Base-by-base conservation (phyloP, 2,888 invertebrate species). In the Conomelus anceps region DNA sequence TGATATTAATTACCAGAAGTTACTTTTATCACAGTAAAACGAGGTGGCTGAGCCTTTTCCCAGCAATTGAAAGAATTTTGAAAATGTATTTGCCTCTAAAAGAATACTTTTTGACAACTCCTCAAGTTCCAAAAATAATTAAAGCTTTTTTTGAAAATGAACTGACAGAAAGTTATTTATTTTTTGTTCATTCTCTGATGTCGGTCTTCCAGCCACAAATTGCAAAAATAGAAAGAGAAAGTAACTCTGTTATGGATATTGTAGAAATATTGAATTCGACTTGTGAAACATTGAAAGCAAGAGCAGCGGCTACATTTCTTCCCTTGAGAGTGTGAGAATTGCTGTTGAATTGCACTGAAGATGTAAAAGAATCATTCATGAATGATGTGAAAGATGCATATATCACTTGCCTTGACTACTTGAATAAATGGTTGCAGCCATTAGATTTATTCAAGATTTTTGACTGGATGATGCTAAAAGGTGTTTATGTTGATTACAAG, bases 1-100 rank as follows among this genome's bases (percentile, higher is more conserved):
- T 89, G 91, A 92, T 24, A 90, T 92, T 23, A 91, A 89, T 13
- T 85, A 85, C 22, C 6, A 91, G 90, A 91, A 91, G 88, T 84
- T 92, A 34, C 88, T n/a, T 92, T 24, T 90, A 90, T 22, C 91
- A 92, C 89, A 91, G 91, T 87, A 92, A 91, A 88, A 92, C 91
- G 23, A 91, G 91, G 90, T 92, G 91, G 91, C 92, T 92, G 41
- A 91, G 91, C 86, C 90, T 92, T 90, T 89, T 91, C 88, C 92
- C 92, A 34, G 91, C 92, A 23, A 88, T 92, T 22, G 91, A 92
- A 89, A 92, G 90, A 90, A 26, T 26, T 26, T 26, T 26, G 26
- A 26, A 26, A 26, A 26, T 92, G 90, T 92, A 90, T 91, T 87
- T 88, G 63, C 90, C 91, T 88, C 89, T 92, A 24, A 91, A 91